Conservation (phyloP, 2,797 vertebrate genomes). For the Micrastur ruficollis region DNA sequence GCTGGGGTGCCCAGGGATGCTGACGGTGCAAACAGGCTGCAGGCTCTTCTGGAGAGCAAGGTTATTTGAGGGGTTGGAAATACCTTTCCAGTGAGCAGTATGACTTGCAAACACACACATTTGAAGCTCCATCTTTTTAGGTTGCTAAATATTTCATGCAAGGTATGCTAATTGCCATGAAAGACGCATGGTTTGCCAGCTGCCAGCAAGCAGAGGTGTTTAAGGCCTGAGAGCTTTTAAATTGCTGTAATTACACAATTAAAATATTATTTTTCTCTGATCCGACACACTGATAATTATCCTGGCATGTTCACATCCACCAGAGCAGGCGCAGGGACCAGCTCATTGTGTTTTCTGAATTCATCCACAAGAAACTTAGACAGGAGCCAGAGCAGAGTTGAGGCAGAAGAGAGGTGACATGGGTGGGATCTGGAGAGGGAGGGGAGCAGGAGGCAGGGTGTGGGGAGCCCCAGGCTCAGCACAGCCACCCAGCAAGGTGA, state of each 20-base stretch:
- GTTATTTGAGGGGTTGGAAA: background rate
- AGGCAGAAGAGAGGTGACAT: background rate
- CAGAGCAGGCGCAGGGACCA: background rate
- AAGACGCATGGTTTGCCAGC: background rate
- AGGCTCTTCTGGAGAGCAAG: background rate
- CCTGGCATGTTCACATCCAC: background rate
- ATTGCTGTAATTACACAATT: conserved; percentile 51
- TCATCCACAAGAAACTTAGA: background rate
- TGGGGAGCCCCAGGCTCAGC: background rate
- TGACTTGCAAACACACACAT: background rate
- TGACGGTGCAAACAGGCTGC: background rate
- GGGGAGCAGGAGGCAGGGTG: background rate
- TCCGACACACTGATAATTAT: background rate
- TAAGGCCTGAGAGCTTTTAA: background rate
- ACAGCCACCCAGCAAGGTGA: background rate
- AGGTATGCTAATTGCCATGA: background rate
- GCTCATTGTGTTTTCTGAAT: background rate
- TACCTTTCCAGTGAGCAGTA: background rate
- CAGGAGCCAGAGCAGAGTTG: background rate
- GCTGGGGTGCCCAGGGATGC: background rate
- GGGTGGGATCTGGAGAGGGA: background rate
- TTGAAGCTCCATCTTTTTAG: background rate
- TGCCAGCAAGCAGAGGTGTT: conserved; percentile 16
- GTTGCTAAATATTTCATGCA: background rate
- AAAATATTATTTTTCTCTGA: background rate